Evolutionary conservation across 2,888 invertebrate genomes (phyloP).

Genomic region (Balanococcus diminutus): DNA sequence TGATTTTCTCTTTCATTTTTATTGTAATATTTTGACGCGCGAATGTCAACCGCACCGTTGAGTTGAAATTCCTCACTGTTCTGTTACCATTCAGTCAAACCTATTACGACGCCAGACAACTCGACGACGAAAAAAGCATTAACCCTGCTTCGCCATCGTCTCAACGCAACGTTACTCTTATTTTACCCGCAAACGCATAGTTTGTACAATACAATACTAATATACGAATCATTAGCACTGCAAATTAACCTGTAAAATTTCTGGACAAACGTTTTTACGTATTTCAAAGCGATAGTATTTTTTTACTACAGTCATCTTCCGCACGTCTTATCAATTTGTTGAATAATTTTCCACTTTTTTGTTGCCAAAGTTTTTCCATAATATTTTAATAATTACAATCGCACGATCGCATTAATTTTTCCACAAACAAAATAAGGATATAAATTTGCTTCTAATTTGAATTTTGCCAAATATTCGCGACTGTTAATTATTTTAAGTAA

Average conservation of each 20-base stretch:
- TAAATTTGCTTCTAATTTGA: neutral
- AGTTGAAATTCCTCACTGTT: neutral
- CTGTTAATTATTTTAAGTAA: neutral
- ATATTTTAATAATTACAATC: neutral
- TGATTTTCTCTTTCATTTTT: neutral
- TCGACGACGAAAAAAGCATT: neutral
- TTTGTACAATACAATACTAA: too few species aligned
- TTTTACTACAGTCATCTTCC: neutral
- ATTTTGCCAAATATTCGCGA: neutral
- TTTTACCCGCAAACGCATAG: neutral
- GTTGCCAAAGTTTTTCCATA: neutral
- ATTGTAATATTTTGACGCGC: neutral
- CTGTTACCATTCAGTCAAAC: neutral
- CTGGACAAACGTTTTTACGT: neutral
- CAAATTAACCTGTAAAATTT: neutral
- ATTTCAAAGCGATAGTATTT: neutral
- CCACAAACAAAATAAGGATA: neutral
- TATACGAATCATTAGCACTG: constrained; percentile 10
- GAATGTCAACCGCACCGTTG: neutral
- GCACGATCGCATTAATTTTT: neutral
- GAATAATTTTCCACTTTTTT: neutral
- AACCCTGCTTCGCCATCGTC: neutral
- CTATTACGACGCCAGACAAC: neutral
- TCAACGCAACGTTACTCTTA: neutral
- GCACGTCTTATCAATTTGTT: neutral